A percentile compares a stretch with the other conserved stretches of the same genome.
Evolutionary conservation across 1,140 invertebrate species (phyloP).

Genomic region (Brachionus plicatilis): DNA sequence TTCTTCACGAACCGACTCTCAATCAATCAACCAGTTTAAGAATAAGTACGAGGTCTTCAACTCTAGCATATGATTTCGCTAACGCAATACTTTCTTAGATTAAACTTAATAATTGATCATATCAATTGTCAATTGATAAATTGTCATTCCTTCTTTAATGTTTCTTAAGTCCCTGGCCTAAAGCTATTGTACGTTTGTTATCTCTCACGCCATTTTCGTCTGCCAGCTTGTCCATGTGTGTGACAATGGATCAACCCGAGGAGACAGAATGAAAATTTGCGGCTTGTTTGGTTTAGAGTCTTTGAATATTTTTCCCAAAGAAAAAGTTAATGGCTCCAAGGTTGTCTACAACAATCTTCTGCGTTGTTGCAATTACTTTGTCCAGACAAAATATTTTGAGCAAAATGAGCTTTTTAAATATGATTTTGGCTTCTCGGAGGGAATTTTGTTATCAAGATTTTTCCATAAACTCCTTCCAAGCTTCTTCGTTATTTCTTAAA

Average conservation of each 20-base stretch:
- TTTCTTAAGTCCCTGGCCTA: slow-evolving; percentile 52
- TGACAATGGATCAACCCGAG: slow-evolving; percentile 55
- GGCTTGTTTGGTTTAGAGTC: slow-evolving; percentile 52
- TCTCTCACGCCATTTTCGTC: slow-evolving; percentile 44
- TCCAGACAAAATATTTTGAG: slow-evolving; percentile 53
- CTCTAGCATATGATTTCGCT: no score
- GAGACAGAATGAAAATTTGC: slow-evolving; percentile 54
- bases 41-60: no score
- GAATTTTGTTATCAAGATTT: slow-evolving; percentile 46
- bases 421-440: slow-evolving; percentile 46
- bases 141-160: slow-evolving; percentile 40
- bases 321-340: slow-evolving; percentile 53
- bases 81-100: no score
- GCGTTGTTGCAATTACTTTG: slow-evolving; percentile 54
- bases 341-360: slow-evolving; percentile 50
- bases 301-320: slow-evolving; percentile 51
- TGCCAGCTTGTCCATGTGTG: slow-evolving; percentile 54
- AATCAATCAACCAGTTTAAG: no score
- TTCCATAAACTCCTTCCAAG: slow-evolving; percentile 54
- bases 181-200: slow-evolving; percentile 48
- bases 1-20: no score
- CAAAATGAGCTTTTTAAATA: slow-evolving; percentile 50
- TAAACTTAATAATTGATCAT: no score
- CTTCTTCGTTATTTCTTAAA: slow-evolving; percentile 28
- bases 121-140: no score